These are phyloP conservation scores for Fabriciana adippe DNA, from an alignment of 2,888 invertebrate species.

Conservation along the genomic window DNA sequence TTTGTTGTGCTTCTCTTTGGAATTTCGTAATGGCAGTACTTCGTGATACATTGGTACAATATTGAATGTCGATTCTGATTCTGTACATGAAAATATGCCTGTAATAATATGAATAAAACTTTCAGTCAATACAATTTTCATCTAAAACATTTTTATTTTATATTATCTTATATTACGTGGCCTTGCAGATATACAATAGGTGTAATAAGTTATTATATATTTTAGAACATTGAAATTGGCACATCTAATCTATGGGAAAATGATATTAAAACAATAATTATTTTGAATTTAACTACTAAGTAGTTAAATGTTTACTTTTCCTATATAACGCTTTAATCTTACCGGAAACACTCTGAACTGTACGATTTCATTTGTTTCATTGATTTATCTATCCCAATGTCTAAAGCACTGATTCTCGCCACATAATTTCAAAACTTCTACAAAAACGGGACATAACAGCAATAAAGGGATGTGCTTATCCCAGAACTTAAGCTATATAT, in stretches of 20 bases:
- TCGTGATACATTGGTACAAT: slow-evolving; percentile 2
- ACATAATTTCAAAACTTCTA: slow-evolving; percentile 40
- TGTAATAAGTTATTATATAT: neutral
- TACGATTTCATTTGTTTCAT: too few relatives aligned
- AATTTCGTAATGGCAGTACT: slow-evolving; percentile 14
- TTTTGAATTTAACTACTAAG: too few relatives aligned
- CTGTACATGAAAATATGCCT: neutral
- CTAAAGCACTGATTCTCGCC: slow-evolving; percentile 31
- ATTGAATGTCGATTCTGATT: neutral
- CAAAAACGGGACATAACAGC: slow-evolving; percentile 38
- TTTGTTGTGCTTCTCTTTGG: slow-evolving; percentile 20
- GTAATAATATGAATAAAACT: too few relatives aligned
- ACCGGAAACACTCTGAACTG: too few relatives aligned
- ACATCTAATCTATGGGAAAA: too few relatives aligned
- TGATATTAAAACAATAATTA: too few relatives aligned
- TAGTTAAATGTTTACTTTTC: too few relatives aligned
- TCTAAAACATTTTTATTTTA: too few relatives aligned
- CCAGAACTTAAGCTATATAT: slow-evolving; percentile 40
- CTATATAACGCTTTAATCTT: too few relatives aligned
- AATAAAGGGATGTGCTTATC: slow-evolving; percentile 41
- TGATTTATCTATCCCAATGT: slow-evolving; percentile 11
- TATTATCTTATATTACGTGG: too few relatives aligned
- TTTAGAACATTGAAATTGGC: neutral
- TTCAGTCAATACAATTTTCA: too few relatives aligned
- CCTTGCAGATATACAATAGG: neutral